These are phyloP conservation scores for Bombus turneri DNA, from an alignment of 1,140 invertebrate species.

Conservation along the genomic window DNA sequence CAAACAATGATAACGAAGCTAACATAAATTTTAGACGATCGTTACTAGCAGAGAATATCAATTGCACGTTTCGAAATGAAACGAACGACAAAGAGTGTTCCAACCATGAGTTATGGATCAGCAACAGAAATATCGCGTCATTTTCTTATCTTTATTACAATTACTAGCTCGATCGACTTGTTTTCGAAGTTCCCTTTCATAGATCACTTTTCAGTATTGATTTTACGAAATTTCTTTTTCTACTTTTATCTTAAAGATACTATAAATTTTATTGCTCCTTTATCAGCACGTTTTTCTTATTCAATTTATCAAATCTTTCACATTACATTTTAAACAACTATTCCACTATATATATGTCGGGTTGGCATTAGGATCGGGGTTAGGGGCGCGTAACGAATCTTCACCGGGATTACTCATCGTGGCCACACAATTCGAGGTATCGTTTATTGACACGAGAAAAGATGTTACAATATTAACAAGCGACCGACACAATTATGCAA, in stretches of 20 bases:
- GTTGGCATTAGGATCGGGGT: too few relatives aligned
- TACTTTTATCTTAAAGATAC: background rate
- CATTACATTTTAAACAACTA: too few relatives aligned
- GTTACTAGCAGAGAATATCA: slow-evolving; percentile 18
- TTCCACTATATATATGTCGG: too few relatives aligned
- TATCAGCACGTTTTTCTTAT: background rate
- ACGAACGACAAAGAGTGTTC: background rate
- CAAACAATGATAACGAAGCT: slow-evolving; percentile 21
- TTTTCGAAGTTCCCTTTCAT: background rate
- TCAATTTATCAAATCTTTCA: background rate
- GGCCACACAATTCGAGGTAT: too few relatives aligned
- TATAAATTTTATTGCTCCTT: background rate
- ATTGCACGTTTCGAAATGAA: background rate
- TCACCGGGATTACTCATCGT: too few relatives aligned
- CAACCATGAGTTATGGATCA: slow-evolving; percentile 1
- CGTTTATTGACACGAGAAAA: too few relatives aligned
- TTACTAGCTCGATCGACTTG: background rate
- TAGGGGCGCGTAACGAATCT: too few relatives aligned
- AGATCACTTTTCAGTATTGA: background rate
- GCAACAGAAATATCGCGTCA: background rate
- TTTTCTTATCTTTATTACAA: background rate
- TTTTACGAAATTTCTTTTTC: background rate
- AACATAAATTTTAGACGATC: background rate
- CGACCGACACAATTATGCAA: too few relatives aligned
- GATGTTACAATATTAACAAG: too few relatives aligned